Evolutionary conservation across 2,888 invertebrate species (phyloP).

Genomic region (Saturnia japonica): DNA sequence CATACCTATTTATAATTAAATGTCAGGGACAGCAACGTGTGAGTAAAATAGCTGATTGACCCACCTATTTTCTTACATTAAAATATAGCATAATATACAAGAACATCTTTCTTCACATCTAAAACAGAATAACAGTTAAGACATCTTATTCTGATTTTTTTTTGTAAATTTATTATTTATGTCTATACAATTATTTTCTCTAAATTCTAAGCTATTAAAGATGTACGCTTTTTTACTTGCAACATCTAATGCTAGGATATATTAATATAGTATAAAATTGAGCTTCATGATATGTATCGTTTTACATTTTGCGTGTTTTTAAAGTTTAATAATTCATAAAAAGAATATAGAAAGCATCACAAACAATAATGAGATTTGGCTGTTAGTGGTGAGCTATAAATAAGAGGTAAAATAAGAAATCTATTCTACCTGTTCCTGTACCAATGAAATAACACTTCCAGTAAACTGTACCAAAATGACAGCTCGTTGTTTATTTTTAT

Average conservation of each 20-base stretch:
- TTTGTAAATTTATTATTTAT: constrained; percentile 50
- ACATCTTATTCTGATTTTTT: constrained; percentile 30
- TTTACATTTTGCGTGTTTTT: constrained; percentile 49
- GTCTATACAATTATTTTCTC: constrained; percentile 34
- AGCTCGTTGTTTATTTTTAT: too few relatives aligned
- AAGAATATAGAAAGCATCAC: background rate
- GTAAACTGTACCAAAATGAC: too few relatives aligned
- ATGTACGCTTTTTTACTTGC: constrained; percentile 61
- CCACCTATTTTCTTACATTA: background rate
- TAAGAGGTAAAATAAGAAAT: too few relatives aligned
- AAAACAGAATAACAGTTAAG: constrained; percentile 12
- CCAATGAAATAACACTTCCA: too few relatives aligned
- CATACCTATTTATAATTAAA: too few relatives aligned
- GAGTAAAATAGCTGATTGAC: too few relatives aligned
- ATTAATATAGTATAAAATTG: constrained; percentile 76
- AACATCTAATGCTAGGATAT: constrained; percentile 74
- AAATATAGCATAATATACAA: background rate
- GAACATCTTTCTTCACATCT: background rate
- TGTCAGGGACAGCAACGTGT: too few relatives aligned
- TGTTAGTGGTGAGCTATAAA: too few relatives aligned
- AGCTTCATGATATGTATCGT: constrained; percentile 80
- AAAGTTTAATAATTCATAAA: constrained; percentile 9
- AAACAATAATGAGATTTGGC: background rate
- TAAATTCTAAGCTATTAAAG: constrained; percentile 24
- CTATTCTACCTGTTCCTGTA: too few relatives aligned